phyloP scores from a whole-genome alignment of 2,888 invertebrate genomes.

The Diaphora mendica region DNA sequence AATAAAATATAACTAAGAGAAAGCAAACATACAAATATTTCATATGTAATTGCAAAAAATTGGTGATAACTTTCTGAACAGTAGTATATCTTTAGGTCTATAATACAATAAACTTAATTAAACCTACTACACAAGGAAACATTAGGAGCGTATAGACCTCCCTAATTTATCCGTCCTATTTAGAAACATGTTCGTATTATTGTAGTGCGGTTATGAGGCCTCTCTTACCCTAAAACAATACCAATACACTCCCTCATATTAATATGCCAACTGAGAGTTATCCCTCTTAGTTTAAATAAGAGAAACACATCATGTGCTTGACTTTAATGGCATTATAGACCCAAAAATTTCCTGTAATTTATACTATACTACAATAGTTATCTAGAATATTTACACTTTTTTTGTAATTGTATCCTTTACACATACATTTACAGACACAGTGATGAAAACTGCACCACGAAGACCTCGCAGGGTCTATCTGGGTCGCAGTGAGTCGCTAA shows the following conservation, averaged over 20 bases:
- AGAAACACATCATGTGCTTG: neutral
- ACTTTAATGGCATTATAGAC: neutral
- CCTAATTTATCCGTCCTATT: neutral
- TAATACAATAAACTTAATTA: slow-evolving; percentile 8
- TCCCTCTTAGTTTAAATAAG: neutral
- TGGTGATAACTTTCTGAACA: neutral
- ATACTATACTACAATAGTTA: neutral
- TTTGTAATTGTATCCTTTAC: no score
- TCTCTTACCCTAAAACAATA: neutral
- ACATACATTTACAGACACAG: no score
- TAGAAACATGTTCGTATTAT: neutral
- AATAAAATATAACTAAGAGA: no score
- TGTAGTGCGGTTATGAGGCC: neutral
- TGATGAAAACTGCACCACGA: no score
- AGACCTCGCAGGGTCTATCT: no score
- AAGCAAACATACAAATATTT: neutral
- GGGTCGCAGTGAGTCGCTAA: no score
- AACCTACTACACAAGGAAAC: slow-evolving; percentile 7
- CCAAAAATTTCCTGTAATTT: neutral
- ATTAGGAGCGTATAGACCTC: neutral
- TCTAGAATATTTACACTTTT: no score
- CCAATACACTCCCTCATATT: neutral
- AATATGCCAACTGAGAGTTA: slow-evolving; percentile 1
- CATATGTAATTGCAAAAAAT: neutral
- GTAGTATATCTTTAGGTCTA: slow-evolving; percentile 1